phyloP scores from a whole-genome alignment of 2,113 vertebrate genomes.

The Paradoxurus hermaphroditus region DNA sequence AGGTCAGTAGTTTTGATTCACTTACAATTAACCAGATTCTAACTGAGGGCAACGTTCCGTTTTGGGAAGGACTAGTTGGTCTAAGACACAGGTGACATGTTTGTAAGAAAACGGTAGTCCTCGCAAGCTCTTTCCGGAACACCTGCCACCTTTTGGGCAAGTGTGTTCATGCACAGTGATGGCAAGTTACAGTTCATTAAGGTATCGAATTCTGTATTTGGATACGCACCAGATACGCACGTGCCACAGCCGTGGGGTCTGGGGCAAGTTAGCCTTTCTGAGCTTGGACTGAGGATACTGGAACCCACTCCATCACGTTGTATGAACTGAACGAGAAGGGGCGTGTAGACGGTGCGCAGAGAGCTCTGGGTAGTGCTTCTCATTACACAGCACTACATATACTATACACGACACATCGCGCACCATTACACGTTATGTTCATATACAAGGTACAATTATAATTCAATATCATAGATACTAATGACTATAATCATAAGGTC shows the following conservation, averaged over 20 bases:
- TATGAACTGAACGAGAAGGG: neutral
- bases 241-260: neutral
- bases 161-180: neutral
- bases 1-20: neutral
- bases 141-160: neutral
- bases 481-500: neutral
- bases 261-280: neutral
- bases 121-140: neutral
- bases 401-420: neutral
- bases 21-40: neutral
- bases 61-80: neutral
- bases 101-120: neutral
- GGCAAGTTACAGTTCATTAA: neutral
- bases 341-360: neutral
- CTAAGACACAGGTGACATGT: neutral
- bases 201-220: neutral
- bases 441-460: neutral
- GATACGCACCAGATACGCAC: neutral
- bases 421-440: neutral
- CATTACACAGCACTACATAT: neutral
- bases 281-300: neutral
- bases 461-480: neutral
- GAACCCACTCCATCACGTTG: neutral
- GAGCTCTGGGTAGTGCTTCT: neutral
- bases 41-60: neutral